Base-by-base conservation (phyloP, 2,888 invertebrate genomes). In the Andricus quercusramuli region DNA sequence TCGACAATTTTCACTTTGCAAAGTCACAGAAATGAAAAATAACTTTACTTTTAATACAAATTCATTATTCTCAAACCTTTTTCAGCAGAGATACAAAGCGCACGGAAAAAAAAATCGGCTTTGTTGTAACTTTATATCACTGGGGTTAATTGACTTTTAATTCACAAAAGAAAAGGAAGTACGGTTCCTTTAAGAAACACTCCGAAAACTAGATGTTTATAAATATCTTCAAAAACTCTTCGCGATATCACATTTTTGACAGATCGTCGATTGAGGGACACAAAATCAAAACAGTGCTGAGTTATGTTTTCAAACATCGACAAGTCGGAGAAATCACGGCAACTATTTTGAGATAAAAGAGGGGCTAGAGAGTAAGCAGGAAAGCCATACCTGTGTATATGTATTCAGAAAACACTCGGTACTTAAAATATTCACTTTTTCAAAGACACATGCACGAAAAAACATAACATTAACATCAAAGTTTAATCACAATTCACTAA, bases 241-340 rank as follows among this genome's bases (percentile, higher is more conserved):
- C 47, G 25, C 51, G 29, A 17, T 20, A 25, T 51, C 29, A 51
- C 25, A 29, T 70, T 70, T 25, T 51, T 70, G 70, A 70, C 51
- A 51, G 11, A 9, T 51, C 29, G 5, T 51, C 51, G 29, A 70
- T 17, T 29, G 44, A 20, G 17, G 47, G 29, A 32, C 17, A 25
- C 25, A 70, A 70, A 51, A 51, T 70, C 70, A 70, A 29, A 70
- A 70, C 70, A 70, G 29, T 70, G 47, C 25, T 9, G 20, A 70
- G 29, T 51, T 22, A 51, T 70, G 70, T 70, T 70, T 70, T 70
- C 70, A 70, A 70, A 70, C 70, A 70, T 51, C 44, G 8, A 25
- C 9, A 51, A 70, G 22, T 70, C 70, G 25, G 51, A 20, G 17
- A 51, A 47, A 47, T 25, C 20, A 51, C 70, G 51, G 51, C 9